phyloP scores from a whole-genome alignment of 2,888 invertebrate species.

The Spisula subtruncata region DNA sequence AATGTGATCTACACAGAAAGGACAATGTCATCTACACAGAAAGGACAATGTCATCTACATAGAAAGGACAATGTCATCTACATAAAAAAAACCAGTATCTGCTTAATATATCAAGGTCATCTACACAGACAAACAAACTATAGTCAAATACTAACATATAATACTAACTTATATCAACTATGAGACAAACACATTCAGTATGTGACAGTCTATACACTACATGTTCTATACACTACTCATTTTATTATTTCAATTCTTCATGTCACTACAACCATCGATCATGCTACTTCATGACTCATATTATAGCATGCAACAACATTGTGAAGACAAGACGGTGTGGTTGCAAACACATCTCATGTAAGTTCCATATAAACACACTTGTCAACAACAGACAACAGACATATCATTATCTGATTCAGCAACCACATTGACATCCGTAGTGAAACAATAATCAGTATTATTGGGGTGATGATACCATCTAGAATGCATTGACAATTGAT shows the following conservation, averaged over 20 bases:
- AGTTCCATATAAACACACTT: too few species aligned
- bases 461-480: background rate
- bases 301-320: background rate
- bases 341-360: background rate
- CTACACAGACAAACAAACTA: background rate
- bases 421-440: background rate
- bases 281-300: background rate
- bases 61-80: background rate
- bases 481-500: background rate
- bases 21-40: background rate
- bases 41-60: background rate
- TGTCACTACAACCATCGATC: background rate
- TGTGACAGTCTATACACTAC: background rate
- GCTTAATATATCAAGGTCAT: background rate
- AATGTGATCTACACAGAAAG: background rate
- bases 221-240: background rate
- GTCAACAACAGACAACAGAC: background rate
- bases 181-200: too few species aligned
- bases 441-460: background rate
- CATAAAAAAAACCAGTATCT: background rate
- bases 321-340: background rate
- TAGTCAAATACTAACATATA: too few species aligned
- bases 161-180: too few species aligned
- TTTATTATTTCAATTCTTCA: background rate
- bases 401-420: background rate